Evolutionary conservation across 92 coral and sea anemone species (phyloP), one percentile per base, ranked within the genome.

Genomic region (Actinernus sp.): DNA sequence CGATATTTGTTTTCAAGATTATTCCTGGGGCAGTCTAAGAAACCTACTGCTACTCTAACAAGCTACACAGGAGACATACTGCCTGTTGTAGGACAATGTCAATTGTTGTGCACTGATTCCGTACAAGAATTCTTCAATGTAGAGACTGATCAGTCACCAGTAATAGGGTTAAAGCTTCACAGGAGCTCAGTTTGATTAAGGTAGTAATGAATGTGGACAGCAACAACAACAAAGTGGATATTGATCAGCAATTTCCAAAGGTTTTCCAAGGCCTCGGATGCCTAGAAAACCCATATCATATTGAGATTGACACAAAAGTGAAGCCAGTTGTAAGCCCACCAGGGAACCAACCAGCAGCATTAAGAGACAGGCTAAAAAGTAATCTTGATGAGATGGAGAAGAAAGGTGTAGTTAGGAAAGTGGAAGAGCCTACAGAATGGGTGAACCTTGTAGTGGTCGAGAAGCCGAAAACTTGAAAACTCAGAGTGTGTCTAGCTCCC

Each of bases 201-300:
- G 71, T 51, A 38, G 26, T 52, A 20, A 25, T 64, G 65, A 43
- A 63, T 37, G 64, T 75, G 11, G n/a, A n/a, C n/a, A n/a, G n/a
- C n/a, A 14, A 61, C 52, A 23, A 43, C 6, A 44, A 43, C 36
- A 56, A 57, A 27, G 22, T 21, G 16, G 34, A 24, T 38, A 41
- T 63, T 27, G 19, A 1, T 28, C 13, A 55, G 41, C 38, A 27
- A 20, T 75, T 64, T 48, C 48, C 74, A 26, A 75, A 75, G 19
- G 83, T 75, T 19, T 75, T 75, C 61, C 58, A 64, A 46, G 83
- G 83, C 14, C 67, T 75, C 4, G 74, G 74, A 19, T 75, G 83
- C 23, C 49, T 75, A 24, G 37, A 52, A 31, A 75, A 49, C 49
- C 81, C 81, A n/a, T 73, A 73, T 39, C 72, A 73, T 49, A 73